Conservation (phyloP, 1,140 invertebrate species). For the Achatina immaculata region DNA sequence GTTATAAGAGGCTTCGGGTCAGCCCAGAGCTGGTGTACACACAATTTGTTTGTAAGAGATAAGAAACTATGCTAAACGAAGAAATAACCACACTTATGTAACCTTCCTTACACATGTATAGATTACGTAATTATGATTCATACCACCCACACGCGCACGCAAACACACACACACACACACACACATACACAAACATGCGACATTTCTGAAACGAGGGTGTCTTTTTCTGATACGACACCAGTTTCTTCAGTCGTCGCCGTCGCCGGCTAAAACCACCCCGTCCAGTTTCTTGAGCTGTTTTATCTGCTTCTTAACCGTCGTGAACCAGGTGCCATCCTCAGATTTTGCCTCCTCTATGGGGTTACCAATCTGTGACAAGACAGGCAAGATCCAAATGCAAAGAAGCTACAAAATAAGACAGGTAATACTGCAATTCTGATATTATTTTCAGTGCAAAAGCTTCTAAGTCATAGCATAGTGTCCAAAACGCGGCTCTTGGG, state of each 20-base stretch:
- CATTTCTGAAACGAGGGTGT: too few relatives aligned
- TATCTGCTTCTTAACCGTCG: not conserved
- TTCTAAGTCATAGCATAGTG: not conserved
- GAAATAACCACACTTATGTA: too few relatives aligned
- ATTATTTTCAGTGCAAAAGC: not conserved
- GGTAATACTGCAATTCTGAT: not conserved
- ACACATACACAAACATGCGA: too few relatives aligned
- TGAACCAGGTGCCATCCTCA: slow-evolving; percentile 9
- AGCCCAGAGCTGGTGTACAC: too few relatives aligned
- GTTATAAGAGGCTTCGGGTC: too few relatives aligned
- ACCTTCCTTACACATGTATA: too few relatives aligned
- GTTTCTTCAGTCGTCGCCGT: not conserved
- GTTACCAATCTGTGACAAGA: slow-evolving; percentile 19
- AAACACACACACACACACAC: too few relatives aligned
- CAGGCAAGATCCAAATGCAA: not conserved
- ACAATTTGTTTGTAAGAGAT: too few relatives aligned
- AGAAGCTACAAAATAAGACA: not conserved
- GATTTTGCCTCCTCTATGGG: slow-evolving; percentile 22
- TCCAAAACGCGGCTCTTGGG: not conserved
- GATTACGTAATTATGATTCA: too few relatives aligned
- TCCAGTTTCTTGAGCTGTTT: slow-evolving; percentile 23
- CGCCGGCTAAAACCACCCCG: slow-evolving; percentile 12
- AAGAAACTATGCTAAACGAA: too few relatives aligned
- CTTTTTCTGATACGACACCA: too few relatives aligned
- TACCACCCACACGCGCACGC: too few relatives aligned